Evolutionary conservation across 2,797 vertebrate species (phyloP).

Genomic region (Schizothorax lantsangensis): DNA sequence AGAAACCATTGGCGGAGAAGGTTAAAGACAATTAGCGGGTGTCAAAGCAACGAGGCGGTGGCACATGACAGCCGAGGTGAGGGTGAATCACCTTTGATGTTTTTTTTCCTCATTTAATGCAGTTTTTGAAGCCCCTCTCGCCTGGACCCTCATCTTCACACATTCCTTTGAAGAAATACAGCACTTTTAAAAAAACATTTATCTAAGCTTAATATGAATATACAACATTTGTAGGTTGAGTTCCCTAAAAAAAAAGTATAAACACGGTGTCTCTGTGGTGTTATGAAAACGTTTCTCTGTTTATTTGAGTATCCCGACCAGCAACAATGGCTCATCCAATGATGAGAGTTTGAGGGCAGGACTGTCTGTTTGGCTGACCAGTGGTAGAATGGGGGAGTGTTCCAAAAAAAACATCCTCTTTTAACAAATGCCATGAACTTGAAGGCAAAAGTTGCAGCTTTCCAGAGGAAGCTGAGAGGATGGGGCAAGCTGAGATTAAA

Average conservation of each 20-base stretch:
- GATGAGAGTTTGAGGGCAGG: neutral
- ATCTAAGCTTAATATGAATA: neutral
- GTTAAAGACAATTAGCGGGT: constrained; percentile 66
- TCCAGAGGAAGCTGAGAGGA: neutral
- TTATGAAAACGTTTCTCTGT: neutral
- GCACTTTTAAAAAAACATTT: neutral
- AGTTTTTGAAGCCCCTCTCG: constrained; percentile 22
- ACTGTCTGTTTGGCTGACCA: neutral
- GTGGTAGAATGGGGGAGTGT: neutral
- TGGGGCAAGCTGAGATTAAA: constrained; percentile 1
- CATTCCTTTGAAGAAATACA: neutral
- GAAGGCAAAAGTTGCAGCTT: neutral
- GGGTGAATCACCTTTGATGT: constrained; percentile 55
- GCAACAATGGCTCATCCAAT: neutral
- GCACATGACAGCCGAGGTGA: constrained; percentile 57
- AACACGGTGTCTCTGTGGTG: neutral
- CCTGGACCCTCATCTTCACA: constrained; percentile 8
- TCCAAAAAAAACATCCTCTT: neutral
- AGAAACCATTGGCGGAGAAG: constrained; percentile 59
- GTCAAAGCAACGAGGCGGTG: constrained; percentile 55
- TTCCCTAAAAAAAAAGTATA: neutral
- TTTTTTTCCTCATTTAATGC: constrained; percentile 37
- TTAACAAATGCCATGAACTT: neutral
- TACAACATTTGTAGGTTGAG: neutral
- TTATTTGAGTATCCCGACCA: neutral